These are phyloP conservation scores for Macrosiphum euphorbiae DNA, from an alignment of 2,888 invertebrate species.

Conservation along the genomic window DNA sequence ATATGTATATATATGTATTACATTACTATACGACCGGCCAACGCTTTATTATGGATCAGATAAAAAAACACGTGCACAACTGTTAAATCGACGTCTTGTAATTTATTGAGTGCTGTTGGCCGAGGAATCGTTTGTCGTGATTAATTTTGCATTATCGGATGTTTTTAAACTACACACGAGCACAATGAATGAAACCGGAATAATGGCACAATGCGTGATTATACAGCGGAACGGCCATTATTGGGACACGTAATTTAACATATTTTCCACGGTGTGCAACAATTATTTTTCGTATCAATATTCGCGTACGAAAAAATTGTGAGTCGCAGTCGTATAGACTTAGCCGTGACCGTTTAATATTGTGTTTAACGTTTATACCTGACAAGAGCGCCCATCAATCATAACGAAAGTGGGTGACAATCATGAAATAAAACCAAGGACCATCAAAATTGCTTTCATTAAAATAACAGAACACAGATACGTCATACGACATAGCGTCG, in stretches of 20 bases:
- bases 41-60: conserved; percentile 41
- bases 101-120: conserved; percentile 41
- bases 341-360: background rate
- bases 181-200: conserved; percentile 44
- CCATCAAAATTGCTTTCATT: too few relatives aligned
- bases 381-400: too few relatives aligned
- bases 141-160: conserved; percentile 49
- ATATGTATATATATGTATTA: background rate
- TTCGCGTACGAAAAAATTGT: background rate
- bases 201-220: conserved; percentile 33
- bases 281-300: background rate
- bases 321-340: too few relatives aligned
- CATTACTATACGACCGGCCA: conserved; percentile 18
- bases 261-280: background rate
- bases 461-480: too few relatives aligned
- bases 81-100: conserved; percentile 46
- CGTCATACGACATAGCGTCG: too few relatives aligned
- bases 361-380: too few relatives aligned
- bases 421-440: too few relatives aligned
- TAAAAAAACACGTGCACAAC: conserved; percentile 53
- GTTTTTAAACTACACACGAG: background rate
- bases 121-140: conserved; percentile 48
- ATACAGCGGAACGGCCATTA: background rate
- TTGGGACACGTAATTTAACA: background rate
- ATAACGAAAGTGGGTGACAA: too few relatives aligned